Evolutionary conservation across 2,113 vertebrate genomes (phyloP).

Genomic region (Scophthalmus maximus): DNA sequence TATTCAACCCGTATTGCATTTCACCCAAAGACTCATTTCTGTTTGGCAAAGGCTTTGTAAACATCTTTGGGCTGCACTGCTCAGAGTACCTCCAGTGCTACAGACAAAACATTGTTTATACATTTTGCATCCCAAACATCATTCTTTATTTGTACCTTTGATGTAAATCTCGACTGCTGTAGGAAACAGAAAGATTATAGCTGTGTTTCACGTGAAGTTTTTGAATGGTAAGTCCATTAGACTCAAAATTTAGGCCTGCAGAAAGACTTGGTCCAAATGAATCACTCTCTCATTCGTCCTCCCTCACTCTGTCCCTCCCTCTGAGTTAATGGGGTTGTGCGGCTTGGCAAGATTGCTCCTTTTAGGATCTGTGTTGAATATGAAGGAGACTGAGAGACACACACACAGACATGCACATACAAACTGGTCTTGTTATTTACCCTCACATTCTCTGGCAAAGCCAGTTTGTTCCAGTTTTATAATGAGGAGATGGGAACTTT

Average conservation of each 20-base stretch:
- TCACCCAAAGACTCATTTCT: constrained; percentile 7
- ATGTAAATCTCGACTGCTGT: constrained; percentile 1
- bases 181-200: constrained; percentile 27
- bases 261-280: constrained; percentile 33
- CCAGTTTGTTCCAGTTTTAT: constrained; percentile 78
- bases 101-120: constrained; percentile 35
- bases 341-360: constrained; percentile 71
- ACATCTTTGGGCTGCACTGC: constrained; percentile 33
- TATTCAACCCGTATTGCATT: neutral
- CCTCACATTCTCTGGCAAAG: constrained; percentile 72
- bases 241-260: constrained; percentile 23
- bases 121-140: constrained; percentile 2
- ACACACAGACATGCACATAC: constrained; percentile 57
- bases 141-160: constrained; percentile 29
- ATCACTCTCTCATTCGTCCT: constrained; percentile 43
- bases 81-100: constrained; percentile 9
- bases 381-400: constrained; percentile 58
- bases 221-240: constrained; percentile 47
- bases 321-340: constrained; percentile 71
- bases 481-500: constrained; percentile 73
- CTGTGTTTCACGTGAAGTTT: constrained; percentile 46
- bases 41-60: constrained; percentile 32
- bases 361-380: constrained; percentile 73
- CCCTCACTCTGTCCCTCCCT: constrained; percentile 29
- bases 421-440: constrained; percentile 76